phyloP scores from a whole-genome alignment of 2,888 invertebrate genomes.

The Drosophila engyochracea region DNA sequence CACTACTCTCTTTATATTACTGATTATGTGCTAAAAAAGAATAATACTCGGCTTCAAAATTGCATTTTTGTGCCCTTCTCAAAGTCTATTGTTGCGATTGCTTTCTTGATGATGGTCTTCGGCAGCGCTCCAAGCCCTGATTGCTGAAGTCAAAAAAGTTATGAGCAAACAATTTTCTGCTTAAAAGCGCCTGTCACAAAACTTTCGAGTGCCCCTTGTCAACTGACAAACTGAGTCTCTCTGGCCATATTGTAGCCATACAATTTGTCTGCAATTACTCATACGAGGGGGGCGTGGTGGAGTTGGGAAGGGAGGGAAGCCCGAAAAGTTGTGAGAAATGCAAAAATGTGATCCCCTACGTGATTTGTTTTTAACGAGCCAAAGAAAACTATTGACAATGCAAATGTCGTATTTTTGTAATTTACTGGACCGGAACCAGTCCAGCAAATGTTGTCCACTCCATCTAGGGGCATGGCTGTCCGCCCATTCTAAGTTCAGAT shows the following conservation, averaged over 20 bases:
- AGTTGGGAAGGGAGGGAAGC: constrained; percentile 6
- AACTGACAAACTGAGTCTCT: constrained; percentile 41
- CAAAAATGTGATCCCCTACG: constrained; percentile 52
- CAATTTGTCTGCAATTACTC: constrained; percentile 76
- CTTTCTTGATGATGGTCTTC: constrained; percentile 23
- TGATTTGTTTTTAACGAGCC: constrained; percentile 78
- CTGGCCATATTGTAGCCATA: constrained; percentile 45
- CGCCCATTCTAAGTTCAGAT: constrained; percentile 23
- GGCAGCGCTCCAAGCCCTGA: constrained; percentile 4
- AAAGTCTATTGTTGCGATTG: background rate
- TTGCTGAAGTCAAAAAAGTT: constrained; percentile 65
- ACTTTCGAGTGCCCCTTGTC: constrained; percentile 71
- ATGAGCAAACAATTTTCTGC: constrained; percentile 81
- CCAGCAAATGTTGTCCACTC: constrained; percentile 49
- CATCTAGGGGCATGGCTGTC: constrained; percentile 35
- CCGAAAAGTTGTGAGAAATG: constrained; percentile 50
- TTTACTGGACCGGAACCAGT: constrained; percentile 41
- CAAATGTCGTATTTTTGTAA: constrained; percentile 71
- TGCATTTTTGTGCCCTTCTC: background rate
- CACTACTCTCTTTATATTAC: background rate
- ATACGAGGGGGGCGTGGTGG: background rate
- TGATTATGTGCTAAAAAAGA: background rate
- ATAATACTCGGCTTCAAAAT: background rate
- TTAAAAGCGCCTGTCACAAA: constrained; percentile 80
- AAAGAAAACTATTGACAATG: constrained; percentile 77